Conservation (phyloP, 1,140 invertebrate species). For the Drosophila kepulauana region DNA sequence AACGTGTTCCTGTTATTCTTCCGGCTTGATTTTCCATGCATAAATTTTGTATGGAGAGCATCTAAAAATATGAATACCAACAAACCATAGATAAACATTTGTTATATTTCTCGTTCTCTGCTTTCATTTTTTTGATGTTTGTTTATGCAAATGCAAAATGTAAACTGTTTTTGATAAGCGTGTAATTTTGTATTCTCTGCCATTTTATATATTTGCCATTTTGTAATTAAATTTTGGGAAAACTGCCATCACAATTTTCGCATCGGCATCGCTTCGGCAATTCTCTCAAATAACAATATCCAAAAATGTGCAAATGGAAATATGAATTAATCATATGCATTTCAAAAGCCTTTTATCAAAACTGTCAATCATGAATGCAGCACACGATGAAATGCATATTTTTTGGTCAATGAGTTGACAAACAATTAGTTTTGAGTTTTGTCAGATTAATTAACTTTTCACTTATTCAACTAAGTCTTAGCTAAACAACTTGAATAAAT, state of each 20-base stretch:
- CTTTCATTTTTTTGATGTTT: conserved; percentile 32
- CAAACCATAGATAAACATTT: conserved; percentile 49
- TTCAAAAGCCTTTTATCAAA: background rate
- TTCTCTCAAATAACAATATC: conserved; percentile 5
- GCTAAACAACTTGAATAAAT: background rate
- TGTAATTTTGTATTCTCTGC: conserved; percentile 21
- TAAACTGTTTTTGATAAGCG: conserved; percentile 43
- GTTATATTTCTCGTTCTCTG: conserved; percentile 7
- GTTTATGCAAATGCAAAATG: conserved; percentile 57
- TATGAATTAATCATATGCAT: conserved; percentile 9
- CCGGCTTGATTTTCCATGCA: conserved; percentile 34
- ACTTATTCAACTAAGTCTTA: background rate
- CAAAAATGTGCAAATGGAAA: conserved; percentile 3
- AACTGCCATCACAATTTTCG: background rate
- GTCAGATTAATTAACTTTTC: background rate
- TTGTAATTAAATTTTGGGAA: conserved; percentile 15
- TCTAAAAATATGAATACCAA: conserved; percentile 32
- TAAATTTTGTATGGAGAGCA: conserved; percentile 16
- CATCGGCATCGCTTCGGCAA: conserved; percentile 11
- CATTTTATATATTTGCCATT: conserved; percentile 18
- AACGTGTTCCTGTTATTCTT: conserved; percentile 44
- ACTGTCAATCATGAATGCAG: background rate
- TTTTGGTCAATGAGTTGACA: background rate
- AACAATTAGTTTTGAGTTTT: background rate
- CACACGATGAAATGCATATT: background rate